phyloP scores from a whole-genome alignment of 2,888 invertebrate genomes.

The Scotopteryx bipunctaria region DNA sequence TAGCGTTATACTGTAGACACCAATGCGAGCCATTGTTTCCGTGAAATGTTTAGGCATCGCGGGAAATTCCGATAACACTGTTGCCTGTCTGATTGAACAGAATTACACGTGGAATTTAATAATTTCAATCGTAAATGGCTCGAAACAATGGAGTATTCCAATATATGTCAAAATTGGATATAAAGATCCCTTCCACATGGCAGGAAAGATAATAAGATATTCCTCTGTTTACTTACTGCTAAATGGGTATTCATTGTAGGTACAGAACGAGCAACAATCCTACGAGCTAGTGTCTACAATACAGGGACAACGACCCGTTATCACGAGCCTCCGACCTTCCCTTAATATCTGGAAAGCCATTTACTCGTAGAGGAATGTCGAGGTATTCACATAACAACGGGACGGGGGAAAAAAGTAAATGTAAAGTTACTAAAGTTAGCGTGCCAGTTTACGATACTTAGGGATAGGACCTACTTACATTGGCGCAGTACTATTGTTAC shows the following conservation, averaged over 20 bases:
- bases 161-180: not conserved
- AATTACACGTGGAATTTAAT: not conserved
- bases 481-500: no score
- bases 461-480: no score
- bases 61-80: not conserved
- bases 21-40: not conserved
- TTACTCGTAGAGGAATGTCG: constrained; percentile 28
- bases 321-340: constrained; percentile 8
- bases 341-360: constrained; percentile 13
- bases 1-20: not conserved
- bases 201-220: not conserved
- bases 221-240: not conserved
- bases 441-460: not conserved
- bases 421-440: not conserved
- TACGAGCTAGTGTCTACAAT: constrained; percentile 2
- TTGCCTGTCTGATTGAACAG: not conserved
- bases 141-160: not conserved
- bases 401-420: not conserved
- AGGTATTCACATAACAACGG: not conserved
- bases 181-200: not conserved
- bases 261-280: constrained; percentile 5
- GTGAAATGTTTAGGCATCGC: not conserved
- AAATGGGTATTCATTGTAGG: not conserved
- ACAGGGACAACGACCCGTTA: constrained; percentile 10
- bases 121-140: not conserved